Evolutionary conservation across 2,113 vertebrate genomes (phyloP).

Genomic region (Syrmaticus mikado): DNA sequence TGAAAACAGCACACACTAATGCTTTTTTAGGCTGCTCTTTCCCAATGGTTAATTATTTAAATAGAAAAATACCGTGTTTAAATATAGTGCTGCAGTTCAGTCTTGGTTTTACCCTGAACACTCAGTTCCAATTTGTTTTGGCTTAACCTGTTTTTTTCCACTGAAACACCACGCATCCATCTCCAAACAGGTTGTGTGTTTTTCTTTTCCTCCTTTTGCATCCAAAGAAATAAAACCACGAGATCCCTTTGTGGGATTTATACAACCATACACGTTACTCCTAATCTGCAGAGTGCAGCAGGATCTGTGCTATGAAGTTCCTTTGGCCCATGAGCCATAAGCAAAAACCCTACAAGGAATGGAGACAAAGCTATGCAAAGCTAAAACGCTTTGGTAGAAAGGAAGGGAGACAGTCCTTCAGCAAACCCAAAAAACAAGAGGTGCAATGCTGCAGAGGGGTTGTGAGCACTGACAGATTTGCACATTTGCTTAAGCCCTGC

Average conservation of each 20-base stretch:
- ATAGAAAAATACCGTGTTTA: conserved; percentile 66
- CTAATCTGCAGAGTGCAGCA: not conserved
- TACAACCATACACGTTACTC: not conserved
- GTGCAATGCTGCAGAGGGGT: fast-evolving
- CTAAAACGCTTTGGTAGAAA: not conserved
- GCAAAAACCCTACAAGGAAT: not conserved
- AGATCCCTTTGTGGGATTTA: not conserved
- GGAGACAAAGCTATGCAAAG: not conserved
- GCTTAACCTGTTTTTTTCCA: conserved; percentile 57
- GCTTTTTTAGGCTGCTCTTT: conserved; percentile 34
- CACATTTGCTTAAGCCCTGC: not conserved
- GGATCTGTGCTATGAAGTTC: fast-evolving
- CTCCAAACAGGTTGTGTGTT: not conserved
- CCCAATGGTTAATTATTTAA: conserved; percentile 66
- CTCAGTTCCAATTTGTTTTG: conserved; percentile 32
- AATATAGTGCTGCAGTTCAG: conserved; percentile 27
- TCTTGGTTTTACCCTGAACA: conserved; percentile 6
- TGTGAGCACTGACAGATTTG: not conserved
- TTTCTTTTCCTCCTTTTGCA: not conserved
- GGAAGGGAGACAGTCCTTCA: not conserved
- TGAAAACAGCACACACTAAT: not conserved
- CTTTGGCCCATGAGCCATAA: not conserved
- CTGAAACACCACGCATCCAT: not conserved
- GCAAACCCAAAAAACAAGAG: not conserved
- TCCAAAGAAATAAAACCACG: not conserved